Conservation (phyloP, 2,888 invertebrate species). For the Drosophila prostipennis region DNA sequence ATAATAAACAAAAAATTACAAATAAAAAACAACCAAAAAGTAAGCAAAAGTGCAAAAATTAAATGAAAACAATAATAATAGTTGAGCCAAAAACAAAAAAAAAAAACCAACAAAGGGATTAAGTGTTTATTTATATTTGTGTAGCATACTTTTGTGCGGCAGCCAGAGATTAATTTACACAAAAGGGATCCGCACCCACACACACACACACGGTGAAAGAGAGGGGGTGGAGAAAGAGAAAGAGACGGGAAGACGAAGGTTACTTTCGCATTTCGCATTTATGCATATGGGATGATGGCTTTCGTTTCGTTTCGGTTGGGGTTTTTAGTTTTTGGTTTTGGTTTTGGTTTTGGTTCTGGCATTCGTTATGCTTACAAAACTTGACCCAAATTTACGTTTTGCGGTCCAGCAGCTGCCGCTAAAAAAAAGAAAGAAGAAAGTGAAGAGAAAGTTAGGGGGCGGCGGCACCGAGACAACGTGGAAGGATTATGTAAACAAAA, state of each 20-base stretch:
- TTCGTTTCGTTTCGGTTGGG: slow-evolving; percentile 3
- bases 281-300: slow-evolving; percentile 23
- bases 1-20: slow-evolving; percentile 11
- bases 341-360: slow-evolving; percentile 7
- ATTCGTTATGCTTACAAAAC: slow-evolving; percentile 63
- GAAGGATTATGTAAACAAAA: slow-evolving; percentile 79
- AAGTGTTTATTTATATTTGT: slow-evolving; percentile 60
- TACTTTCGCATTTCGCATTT: slow-evolving; percentile 20
- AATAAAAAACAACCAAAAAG: slow-evolving; percentile 1
- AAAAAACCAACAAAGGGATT: slow-evolving; percentile 34
- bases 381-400: slow-evolving; percentile 74
- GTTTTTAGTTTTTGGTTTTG: slow-evolving; percentile 11
- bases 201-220: slow-evolving; percentile 11
- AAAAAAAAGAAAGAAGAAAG: not conserved
- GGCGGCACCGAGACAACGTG: slow-evolving; percentile 58
- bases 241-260: slow-evolving; percentile 5
- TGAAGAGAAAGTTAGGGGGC: slow-evolving; percentile 4
- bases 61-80: slow-evolving; percentile 29
- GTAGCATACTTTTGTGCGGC: slow-evolving; percentile 66
- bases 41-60: slow-evolving; percentile 27
- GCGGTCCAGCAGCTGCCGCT: slow-evolving; percentile 73
- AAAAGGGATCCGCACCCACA: slow-evolving; percentile 13
- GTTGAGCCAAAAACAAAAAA: slow-evolving; percentile 9
- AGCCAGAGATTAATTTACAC: slow-evolving; percentile 50
- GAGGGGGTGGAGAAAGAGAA: not conserved